A percentile compares a stretch with the other conserved stretches of the same genome.
These are phyloP conservation scores for Epirrita christyi DNA, from an alignment of 2,888 invertebrate species.

Conservation along the genomic window DNA sequence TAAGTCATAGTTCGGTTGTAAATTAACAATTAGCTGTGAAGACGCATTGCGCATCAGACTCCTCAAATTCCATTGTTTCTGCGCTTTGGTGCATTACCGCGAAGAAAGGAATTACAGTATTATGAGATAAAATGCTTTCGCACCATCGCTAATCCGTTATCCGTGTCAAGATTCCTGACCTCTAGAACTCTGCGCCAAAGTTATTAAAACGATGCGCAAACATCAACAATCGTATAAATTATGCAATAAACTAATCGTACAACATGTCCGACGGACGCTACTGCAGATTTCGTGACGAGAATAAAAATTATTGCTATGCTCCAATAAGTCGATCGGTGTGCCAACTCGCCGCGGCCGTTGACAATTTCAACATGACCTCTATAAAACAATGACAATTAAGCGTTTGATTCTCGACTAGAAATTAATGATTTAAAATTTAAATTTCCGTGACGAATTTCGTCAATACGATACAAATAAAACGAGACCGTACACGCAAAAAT, in stretches of 20 bases:
- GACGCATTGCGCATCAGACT: conserved; percentile 17
- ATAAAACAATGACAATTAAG: conserved; percentile 73
- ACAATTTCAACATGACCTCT: conserved; percentile 72
- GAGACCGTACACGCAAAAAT: conserved; percentile 60
- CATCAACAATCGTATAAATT: conserved; percentile 58
- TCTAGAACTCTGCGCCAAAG: conserved; percentile 27
- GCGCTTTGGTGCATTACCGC: conserved; percentile 27
- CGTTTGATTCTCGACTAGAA: conserved; percentile 54
- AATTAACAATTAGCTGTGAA: conserved; percentile 19
- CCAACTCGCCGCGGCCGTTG: conserved; percentile 61
- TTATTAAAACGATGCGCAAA: conserved; percentile 50
- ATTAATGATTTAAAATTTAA: conserved; percentile 55
- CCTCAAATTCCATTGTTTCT: conserved; percentile 35
- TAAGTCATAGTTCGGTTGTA: conserved; percentile 24
- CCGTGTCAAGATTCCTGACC: conserved; percentile 38
- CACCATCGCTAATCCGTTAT: conserved; percentile 43
- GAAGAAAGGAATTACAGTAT: conserved; percentile 39
- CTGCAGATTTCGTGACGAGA: conserved; percentile 68
- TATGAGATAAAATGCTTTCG: conserved; percentile 42
- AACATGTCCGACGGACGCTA: conserved; percentile 60
- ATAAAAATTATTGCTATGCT: conserved; percentile 75
- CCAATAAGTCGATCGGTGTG: conserved; percentile 77
- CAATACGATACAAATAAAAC: conserved; percentile 58
- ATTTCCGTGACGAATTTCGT: conserved; percentile 53
- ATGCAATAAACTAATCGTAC: conserved; percentile 66